phyloP scores from a whole-genome alignment of 2,888 invertebrate genomes.

The Xestia sexstrigata region DNA sequence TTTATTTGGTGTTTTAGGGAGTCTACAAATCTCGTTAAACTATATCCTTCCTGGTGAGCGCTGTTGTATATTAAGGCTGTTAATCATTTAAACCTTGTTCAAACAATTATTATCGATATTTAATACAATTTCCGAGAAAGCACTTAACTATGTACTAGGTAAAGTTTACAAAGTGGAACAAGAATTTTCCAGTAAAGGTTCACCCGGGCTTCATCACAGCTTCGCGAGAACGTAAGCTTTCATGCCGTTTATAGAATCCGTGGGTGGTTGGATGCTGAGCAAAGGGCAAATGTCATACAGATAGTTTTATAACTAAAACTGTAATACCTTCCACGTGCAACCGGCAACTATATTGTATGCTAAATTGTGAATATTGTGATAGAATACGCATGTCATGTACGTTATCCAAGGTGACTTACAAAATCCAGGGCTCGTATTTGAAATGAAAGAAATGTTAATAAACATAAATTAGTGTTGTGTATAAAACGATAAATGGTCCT shows the following conservation, averaged over 20 bases:
- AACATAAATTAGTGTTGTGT: not conserved
- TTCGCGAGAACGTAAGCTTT: slow-evolving; percentile 31
- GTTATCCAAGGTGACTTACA: slow-evolving; percentile 13
- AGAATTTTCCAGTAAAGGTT: not conserved
- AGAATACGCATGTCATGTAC: slow-evolving; percentile 5
- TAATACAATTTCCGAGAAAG: not conserved
- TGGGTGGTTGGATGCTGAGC: slow-evolving; percentile 40
- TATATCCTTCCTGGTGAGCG: not conserved
- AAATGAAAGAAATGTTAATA: slow-evolving; percentile 4
- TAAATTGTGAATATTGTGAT: slow-evolving; percentile 34
- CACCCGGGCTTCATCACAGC: slow-evolving; percentile 4
- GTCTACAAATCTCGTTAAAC: not conserved
- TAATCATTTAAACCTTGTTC: not conserved
- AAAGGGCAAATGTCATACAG: slow-evolving; percentile 56
- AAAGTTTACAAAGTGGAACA: slow-evolving; percentile 7
- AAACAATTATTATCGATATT: not conserved
- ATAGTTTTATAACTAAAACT: slow-evolving; percentile 28
- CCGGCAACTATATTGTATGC: slow-evolving; percentile 33
- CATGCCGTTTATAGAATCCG: slow-evolving; percentile 45
- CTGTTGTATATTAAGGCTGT: not conserved
- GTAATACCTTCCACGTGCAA: slow-evolving; percentile 35
- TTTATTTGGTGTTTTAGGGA: not conserved
- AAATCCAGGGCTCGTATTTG: no score
- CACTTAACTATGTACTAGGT: not conserved
- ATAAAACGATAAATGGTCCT: not conserved